A percentile compares a stretch with the other conserved stretches of the same genome.
phyloP scores from a whole-genome alignment of 2,888 invertebrate genomes.

The Stictocephala bisonia region DNA sequence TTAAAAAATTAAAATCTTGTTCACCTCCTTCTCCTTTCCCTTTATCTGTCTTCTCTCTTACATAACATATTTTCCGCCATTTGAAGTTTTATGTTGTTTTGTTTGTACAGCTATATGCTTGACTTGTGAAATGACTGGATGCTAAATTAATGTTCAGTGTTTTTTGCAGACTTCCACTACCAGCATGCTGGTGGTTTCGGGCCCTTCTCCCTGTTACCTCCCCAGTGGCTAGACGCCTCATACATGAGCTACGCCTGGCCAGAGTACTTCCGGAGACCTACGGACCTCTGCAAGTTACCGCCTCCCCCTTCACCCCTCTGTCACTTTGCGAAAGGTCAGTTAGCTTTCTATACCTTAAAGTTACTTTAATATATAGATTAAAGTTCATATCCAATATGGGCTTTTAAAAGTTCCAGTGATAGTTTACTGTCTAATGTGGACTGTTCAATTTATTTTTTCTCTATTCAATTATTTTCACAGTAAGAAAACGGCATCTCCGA shows the following conservation, averaged over 20 bases:
- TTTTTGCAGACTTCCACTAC: conserved; percentile 78
- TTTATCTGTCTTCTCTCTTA: too few species aligned
- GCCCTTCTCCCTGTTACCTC: conserved; percentile 79
- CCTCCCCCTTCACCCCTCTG: conserved; percentile 51
- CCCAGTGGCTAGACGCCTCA: conserved; percentile 83
- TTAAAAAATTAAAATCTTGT: too few species aligned
- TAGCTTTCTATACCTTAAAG: background rate
- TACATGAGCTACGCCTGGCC: conserved; percentile 82
- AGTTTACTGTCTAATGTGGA: background rate
- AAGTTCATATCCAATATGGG: background rate
- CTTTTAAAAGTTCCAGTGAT: background rate
- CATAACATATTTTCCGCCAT: background rate
- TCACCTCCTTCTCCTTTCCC: too few species aligned
- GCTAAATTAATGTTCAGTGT: background rate
- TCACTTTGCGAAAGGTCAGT: conserved; percentile 53
- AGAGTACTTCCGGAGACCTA: conserved; percentile 73
- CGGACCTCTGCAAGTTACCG: conserved; percentile 54
- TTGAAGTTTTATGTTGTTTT: background rate
- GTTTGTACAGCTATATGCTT: background rate
- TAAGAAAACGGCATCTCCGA: too few species aligned
- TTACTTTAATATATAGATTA: background rate
- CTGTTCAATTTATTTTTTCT: background rate
- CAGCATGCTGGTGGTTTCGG: conserved; percentile 77
- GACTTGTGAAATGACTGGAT: background rate
- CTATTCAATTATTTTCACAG: background rate